These are phyloP conservation scores for Coptotermes formosanus DNA, from an alignment of 1,140 invertebrate species.

Conservation along the genomic window DNA sequence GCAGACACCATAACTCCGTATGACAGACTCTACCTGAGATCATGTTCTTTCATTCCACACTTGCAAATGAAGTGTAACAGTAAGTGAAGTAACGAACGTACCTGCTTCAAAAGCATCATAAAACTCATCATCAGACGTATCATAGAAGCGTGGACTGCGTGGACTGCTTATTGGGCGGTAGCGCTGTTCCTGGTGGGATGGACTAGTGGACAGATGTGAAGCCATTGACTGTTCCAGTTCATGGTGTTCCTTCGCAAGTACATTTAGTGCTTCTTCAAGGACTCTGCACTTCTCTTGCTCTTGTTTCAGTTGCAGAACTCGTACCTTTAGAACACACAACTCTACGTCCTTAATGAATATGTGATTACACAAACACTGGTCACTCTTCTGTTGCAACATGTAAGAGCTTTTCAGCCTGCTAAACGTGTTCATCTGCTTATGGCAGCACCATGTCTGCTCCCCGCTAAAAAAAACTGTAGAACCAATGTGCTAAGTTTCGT, in stretches of 20 bases:
- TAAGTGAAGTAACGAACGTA: slow-evolving; percentile 35
- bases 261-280: slow-evolving; percentile 65
- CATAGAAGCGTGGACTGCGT: slow-evolving; percentile 55
- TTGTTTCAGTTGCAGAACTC: slow-evolving; percentile 40
- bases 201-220: slow-evolving; percentile 40
- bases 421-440: no score
- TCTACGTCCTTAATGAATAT: neutral
- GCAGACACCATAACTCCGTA: no score
- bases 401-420: no score
- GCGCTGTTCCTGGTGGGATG: slow-evolving; percentile 34
- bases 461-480: no score
- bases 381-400: no score
- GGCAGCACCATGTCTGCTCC: no score
- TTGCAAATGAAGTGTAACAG: no score
- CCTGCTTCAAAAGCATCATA: slow-evolving; percentile 57
- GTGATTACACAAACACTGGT: no score
- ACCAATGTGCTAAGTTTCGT: no score
- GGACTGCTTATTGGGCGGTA: slow-evolving; percentile 43
- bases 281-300: slow-evolving; percentile 62
- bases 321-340: neutral
- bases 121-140: slow-evolving; percentile 67
- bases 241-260: slow-evolving; percentile 66
- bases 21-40: no score
- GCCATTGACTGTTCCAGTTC: slow-evolving; percentile 63
- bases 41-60: no score